Evolutionary conservation across 2,888 invertebrate genomes (phyloP), one percentile per base, ranked within the genome.

Genomic region (Mesochorus sp.): DNA sequence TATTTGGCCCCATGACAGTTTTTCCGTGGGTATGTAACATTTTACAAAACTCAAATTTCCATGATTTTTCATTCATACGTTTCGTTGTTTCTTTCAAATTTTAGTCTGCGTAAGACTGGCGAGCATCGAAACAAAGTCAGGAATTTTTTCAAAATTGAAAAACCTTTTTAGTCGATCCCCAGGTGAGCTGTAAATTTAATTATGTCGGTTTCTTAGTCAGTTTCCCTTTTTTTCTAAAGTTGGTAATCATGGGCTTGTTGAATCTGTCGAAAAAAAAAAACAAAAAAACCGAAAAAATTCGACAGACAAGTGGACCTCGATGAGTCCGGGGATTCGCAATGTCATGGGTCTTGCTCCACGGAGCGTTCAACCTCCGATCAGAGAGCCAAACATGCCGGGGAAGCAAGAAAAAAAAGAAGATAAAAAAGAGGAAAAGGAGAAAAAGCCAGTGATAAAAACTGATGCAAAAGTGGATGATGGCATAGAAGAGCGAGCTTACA

Each of bases 401-500:
- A 84, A 84, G 34, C 80, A 72, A 10, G 77, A 84, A 2, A 85
- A 82, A 42, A 82, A 84, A 28, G 83, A 85, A 1, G 83, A 87
- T 12, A 82, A 82, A 61, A 82, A 84, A 61, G 81, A 85, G 59
- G 79, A 83, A 74, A 81, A 85, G 28, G 64, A 83, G 8, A 86
- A 85, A 81, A 86, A 85, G 44, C 87, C 88, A 0, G 82, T 84
- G 19, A 83, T 85, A 66, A 83, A 85, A 28, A 81, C 81, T 28
- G 53, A 72, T 0, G 55, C 47, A 17, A 47, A 80, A 44, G 61
- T 67, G 31, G 14, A 53, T 21, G 39, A 31, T 17, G 68, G 28
- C 3, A 62, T 49, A 1, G 59, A 31, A 19, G 76, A 73, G n/a
- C 24, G 5, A 14, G 19, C 26, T 34, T 82, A 80, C 55, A 81